phyloP scores from a whole-genome alignment of 1,140 invertebrate species.

The Drosophila pachea region DNA sequence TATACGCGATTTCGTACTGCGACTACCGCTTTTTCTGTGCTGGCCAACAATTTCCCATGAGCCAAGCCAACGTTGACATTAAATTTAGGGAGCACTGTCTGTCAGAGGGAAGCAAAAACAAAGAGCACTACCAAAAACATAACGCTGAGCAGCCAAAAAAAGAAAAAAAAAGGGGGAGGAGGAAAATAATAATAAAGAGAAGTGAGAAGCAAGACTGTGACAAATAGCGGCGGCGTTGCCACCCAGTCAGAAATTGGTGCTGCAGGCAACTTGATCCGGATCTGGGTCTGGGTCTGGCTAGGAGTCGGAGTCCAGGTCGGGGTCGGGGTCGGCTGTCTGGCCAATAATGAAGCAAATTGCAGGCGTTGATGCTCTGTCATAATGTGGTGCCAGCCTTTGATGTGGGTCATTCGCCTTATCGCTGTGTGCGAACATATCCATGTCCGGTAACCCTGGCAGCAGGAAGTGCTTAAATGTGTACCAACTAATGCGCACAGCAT shows the following conservation, averaged over 20 bases:
- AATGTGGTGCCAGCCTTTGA: conserved; percentile 56
- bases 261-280: background rate
- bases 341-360: conserved; percentile 44
- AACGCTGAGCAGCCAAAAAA: background rate
- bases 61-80: conserved; percentile 64
- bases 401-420: conserved; percentile 45
- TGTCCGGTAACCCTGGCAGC: background rate
- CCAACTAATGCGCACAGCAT: background rate
- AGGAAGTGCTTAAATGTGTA: conserved; percentile 10
- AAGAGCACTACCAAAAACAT: background rate
- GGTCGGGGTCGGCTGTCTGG: conserved; percentile 1
- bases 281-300: background rate
- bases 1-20: conserved; percentile 52
- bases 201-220: conserved; percentile 43
- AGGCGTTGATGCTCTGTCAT: conserved; percentile 60
- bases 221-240: conserved; percentile 20
- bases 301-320: background rate
- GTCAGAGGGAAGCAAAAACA: conserved; percentile 38
- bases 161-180: background rate
- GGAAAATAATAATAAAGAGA: conserved; percentile 38
- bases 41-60: conserved; percentile 63
- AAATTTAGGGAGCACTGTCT: conserved; percentile 70
- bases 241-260: conserved; percentile 18
- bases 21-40: conserved; percentile 14
- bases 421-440: conserved; percentile 9